Conservation (phyloP, 2,888 invertebrate genomes). For the Anoplius nigerrimus region DNA sequence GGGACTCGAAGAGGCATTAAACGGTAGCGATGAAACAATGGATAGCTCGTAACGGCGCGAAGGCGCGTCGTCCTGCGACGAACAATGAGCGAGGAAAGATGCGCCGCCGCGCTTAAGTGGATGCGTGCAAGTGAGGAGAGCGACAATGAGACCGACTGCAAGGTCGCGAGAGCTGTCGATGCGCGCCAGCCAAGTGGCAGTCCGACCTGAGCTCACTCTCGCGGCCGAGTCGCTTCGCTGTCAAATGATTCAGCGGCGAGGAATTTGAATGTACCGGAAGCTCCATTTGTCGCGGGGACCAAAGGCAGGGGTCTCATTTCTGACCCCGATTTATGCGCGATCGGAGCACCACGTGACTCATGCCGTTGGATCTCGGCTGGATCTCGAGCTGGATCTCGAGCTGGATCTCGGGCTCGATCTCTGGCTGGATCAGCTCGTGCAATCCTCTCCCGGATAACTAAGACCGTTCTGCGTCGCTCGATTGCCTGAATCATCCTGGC, state of each 20-base stretch:
- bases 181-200: constrained; percentile 15
- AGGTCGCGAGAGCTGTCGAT: constrained; percentile 36
- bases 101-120: constrained; percentile 23
- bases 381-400: no score
- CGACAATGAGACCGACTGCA: constrained; percentile 41
- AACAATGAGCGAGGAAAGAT: constrained; percentile 38
- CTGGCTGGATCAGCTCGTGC: no score
- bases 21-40: no score
- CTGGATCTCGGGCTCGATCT: no score
- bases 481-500: constrained; percentile 31
- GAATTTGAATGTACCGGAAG: constrained; percentile 58
- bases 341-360: constrained; percentile 35
- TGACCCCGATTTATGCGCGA: constrained; percentile 37
- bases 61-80: constrained; percentile 37
- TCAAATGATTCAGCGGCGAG: constrained; percentile 59
- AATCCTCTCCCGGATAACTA: constrained; percentile 17
- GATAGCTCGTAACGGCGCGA: constrained; percentile 7
- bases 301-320: constrained; percentile 15
- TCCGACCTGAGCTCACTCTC: no score
- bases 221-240: constrained; percentile 21
- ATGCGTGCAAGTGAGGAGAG: constrained; percentile 10
- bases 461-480: constrained; percentile 10
- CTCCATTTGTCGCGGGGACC: constrained; percentile 9
- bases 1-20: no score
- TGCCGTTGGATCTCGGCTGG: constrained; percentile 27